Base-by-base conservation (phyloP, 2,888 invertebrate species). In the Napeogenes sylphis region DNA sequence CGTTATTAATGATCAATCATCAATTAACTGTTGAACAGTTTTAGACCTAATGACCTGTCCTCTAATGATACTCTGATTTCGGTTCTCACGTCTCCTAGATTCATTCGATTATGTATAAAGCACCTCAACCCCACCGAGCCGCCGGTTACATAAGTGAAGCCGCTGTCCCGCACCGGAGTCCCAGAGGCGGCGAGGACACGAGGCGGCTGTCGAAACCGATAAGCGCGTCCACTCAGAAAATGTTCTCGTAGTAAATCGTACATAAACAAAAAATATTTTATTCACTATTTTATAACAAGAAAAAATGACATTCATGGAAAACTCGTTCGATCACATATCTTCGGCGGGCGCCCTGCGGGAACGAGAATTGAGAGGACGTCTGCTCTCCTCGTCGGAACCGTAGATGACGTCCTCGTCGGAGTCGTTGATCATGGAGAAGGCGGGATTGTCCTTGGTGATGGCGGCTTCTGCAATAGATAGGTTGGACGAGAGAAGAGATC, bases 401-500 rank as follows among this genome's bases (percentile, higher is more conserved):
- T 98, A 98, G 75, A 98, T 95, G 8, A 98, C 97, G 71, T 98
- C 98, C 84, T 99, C 99, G 79, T 99, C 99, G 0, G 98, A 98
- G 80, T 99, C 99, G 85, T 99, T 99, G 74, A 99, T 95, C 98
- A 99, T 99, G 32, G 98, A 98, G 85, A 99, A 97, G 12, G 98
- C 96, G 56, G 99, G 98, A 91, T 99, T 98, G 91, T 99, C 99
- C 90, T 98, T 98, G 59, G 97, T 96, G 73, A 99, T 96, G 58
- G 96, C 93, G 58, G 96, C 93, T 86, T 98, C 98, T 96, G 91
- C 63, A 92, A 92, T 71, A 58, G 21, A 21, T 21, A 21, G 21
- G 21, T 21, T 21, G 72, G 71, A 65, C 64, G 60, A 45, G 6
- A n/a, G 13, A n/a, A 30, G 33, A 21, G 47, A 56, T 30, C 8